A percentile compares a stretch with the other conserved stretches of the same genome.
phyloP scores from a whole-genome alignment of 2,888 invertebrate species.

The Drosophila suboccidentalis region DNA sequence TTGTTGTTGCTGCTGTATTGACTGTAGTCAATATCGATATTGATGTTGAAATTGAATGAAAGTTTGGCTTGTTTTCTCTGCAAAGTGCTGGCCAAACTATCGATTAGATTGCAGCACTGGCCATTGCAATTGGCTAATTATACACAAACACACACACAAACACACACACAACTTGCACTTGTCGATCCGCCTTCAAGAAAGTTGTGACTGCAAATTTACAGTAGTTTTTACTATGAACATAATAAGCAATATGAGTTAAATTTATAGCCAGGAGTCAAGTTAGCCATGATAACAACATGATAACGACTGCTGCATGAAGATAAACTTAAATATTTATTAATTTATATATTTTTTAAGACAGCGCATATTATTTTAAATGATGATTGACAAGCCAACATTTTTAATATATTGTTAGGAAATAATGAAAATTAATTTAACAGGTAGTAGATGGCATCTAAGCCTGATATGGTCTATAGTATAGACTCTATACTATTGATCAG shows the following conservation, averaged over 20 bases:
- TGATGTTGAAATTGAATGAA: constrained; percentile 65
- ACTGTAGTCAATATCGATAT: constrained; percentile 31
- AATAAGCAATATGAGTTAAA: constrained; percentile 17
- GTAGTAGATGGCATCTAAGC: too few relatives aligned
- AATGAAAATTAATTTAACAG: too few relatives aligned
- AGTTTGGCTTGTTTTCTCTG: constrained; percentile 71
- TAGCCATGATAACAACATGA: constrained; percentile 8
- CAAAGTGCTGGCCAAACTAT: constrained; percentile 56
- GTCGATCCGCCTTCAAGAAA: constrained; percentile 38
- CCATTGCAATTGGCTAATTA: constrained; percentile 61
- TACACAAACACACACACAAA: not conserved
- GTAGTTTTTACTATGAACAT: constrained; percentile 3
- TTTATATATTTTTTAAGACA: constrained; percentile 4
- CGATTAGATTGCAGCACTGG: constrained; percentile 63
- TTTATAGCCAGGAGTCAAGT: constrained; percentile 13
- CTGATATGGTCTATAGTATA: too few relatives aligned
- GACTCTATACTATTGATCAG: too few relatives aligned
- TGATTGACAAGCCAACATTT: not conserved
- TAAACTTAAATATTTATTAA: not conserved
- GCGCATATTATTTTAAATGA: not conserved
- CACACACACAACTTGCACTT: constrained; percentile 2
- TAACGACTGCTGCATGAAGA: not conserved
- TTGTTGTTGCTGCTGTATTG: constrained; percentile 25
- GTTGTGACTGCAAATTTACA: constrained; percentile 25
- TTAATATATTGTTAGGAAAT: not conserved